A percentile compares a stretch with the other conserved stretches of the same genome.
These are phyloP conservation scores for Mesochorus sp. DNA, from an alignment of 2,888 invertebrate species.

Conservation along the genomic window DNA sequence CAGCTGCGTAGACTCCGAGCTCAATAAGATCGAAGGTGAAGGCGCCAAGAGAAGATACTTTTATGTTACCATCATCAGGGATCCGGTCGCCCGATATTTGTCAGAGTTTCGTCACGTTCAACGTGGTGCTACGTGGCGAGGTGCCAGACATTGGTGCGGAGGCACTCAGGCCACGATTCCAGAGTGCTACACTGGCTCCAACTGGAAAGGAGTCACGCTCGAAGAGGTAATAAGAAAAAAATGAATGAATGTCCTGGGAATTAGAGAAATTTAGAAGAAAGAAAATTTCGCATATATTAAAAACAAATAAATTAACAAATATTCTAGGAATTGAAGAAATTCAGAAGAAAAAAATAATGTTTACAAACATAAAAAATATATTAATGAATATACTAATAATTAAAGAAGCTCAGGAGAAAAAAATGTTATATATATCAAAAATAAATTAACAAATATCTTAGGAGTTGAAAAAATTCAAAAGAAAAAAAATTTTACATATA, in stretches of 20 bases:
- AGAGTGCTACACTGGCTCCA: constrained; percentile 89
- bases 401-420: too few species aligned
- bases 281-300: too few species aligned
- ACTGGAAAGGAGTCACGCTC: constrained; percentile 94
- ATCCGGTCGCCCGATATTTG: constrained; percentile 95
- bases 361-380: too few species aligned
- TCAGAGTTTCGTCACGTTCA: constrained; percentile 99
- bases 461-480: too few species aligned
- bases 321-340: too few species aligned
- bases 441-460: too few species aligned
- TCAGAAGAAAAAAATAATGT: too few species aligned
- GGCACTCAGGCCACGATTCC: constrained; percentile 91
- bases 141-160: constrained; percentile 86
- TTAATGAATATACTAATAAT: too few species aligned
- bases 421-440: too few species aligned
- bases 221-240: constrained; percentile 80
- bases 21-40: constrained; percentile 95
- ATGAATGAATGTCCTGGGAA: constrained; percentile 50
- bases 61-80: constrained; percentile 97
- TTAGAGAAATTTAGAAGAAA: too few species aligned
- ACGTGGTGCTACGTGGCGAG: constrained; percentile 98
- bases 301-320: too few species aligned
- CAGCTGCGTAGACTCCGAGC: constrained; percentile 93
- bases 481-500: too few species aligned
- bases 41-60: constrained; percentile 94